Conservation (phyloP, 2,797 vertebrate genomes). For the Miichthys miiuy region DNA sequence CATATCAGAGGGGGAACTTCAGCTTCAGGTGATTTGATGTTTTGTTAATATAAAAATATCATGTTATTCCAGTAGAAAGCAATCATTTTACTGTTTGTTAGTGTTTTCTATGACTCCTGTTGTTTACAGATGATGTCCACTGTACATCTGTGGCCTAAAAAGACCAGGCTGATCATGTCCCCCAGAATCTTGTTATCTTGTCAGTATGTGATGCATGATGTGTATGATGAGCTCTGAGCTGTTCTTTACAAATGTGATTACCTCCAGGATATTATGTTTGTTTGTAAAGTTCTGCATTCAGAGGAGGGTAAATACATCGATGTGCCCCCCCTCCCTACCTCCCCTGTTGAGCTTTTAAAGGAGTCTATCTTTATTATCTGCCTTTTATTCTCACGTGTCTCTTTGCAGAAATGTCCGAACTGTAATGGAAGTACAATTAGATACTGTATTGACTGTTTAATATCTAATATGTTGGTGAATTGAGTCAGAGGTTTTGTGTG, state of each 20-base stretch:
- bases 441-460: neutral
- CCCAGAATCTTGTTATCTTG: constrained; percentile 29
- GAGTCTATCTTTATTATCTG: neutral
- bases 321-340: too few relatives aligned
- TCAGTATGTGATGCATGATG: constrained; percentile 10
- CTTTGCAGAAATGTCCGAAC: neutral
- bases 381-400: neutral
- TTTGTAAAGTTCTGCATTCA: neutral
- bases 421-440: neutral
- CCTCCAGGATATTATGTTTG: neutral
- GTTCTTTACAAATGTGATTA: constrained; percentile 25
- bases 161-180: constrained; percentile 1
- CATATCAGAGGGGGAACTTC: neutral
- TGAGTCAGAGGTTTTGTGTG: neutral
- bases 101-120: neutral
- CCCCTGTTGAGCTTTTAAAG: neutral
- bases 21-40: neutral
- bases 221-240: constrained; percentile 4
- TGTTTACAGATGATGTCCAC: neutral
- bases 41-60: neutral
- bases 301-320: neutral
- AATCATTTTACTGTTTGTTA: neutral
- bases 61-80: too few relatives aligned
- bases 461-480: neutral
- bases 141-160: neutral